phyloP scores from a whole-genome alignment of 2,797 vertebrate species.

The Acropternis orthonyx region DNA sequence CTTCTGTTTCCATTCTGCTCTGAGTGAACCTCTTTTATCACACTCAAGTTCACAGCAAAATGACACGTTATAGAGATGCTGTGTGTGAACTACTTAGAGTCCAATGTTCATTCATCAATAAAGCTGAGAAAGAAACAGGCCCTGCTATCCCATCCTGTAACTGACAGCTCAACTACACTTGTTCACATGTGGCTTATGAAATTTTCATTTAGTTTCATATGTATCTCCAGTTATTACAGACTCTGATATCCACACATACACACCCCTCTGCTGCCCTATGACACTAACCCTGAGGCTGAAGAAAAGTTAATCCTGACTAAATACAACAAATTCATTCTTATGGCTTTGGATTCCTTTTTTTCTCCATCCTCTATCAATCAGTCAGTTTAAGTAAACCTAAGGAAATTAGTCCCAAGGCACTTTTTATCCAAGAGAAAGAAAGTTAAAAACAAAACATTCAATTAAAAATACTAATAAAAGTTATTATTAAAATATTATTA shows the following conservation, averaged over 20 bases:
- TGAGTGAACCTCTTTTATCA: background rate
- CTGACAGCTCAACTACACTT: background rate
- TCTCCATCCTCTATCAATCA: background rate
- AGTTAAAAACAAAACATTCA: background rate
- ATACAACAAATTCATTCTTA: background rate
- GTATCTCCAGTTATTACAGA: background rate
- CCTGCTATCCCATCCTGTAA: background rate
- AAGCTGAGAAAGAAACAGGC: background rate
- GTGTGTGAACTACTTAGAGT: background rate
- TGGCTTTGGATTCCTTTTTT: background rate
- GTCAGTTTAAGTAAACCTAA: background rate
- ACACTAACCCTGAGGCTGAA: background rate
- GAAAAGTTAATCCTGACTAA: background rate
- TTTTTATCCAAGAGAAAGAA: background rate
- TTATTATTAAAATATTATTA: background rate
- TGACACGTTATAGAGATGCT: background rate
- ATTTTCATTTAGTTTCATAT: background rate
- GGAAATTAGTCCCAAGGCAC: background rate
- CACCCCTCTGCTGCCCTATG: rapidly evolving
- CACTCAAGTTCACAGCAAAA: background rate
- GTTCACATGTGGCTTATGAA: background rate
- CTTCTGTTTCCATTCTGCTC: background rate
- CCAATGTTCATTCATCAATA: background rate
- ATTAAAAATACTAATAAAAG: background rate
- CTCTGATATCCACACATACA: background rate